Conservation (phyloP, 1,140 invertebrate genomes). For the Luehdorfia chinensis region DNA sequence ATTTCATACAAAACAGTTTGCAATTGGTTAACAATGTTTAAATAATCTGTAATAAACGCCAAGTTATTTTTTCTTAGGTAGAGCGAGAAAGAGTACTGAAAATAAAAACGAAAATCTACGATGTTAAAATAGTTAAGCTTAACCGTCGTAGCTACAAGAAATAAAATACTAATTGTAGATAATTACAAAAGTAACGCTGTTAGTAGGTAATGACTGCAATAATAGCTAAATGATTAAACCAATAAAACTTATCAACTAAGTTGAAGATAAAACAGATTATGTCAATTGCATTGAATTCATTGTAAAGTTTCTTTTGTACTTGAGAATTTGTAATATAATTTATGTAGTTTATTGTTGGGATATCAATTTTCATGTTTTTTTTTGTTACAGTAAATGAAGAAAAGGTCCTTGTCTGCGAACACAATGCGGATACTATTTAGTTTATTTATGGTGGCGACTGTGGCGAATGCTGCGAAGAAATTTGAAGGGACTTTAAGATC, state of each 20-base stretch:
- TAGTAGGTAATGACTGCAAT: conserved; percentile 32
- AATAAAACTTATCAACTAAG: not conserved
- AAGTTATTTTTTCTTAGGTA: no score
- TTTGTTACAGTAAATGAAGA: conserved; percentile 68
- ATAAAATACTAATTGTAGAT: conserved; percentile 15
- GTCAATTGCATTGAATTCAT: conserved; percentile 1
- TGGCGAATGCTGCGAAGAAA: conserved; percentile 62
- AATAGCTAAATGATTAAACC: not conserved
- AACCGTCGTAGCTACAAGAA: no score
- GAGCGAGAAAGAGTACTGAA: no score
- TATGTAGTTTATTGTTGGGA: no score
- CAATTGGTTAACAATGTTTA: no score
- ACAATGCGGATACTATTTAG: conserved; percentile 64
- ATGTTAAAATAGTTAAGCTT: no score
- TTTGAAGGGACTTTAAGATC: conserved; percentile 70
- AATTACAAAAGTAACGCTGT: conserved; percentile 50
- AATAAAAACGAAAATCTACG: no score
- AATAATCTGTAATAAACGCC: no score
- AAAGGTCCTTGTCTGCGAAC: conserved; percentile 40
- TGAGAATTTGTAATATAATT: no score
- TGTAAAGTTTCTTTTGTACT: not conserved
- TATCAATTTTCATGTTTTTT: no score
- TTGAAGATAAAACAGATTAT: not conserved
- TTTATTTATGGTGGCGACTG: conserved; percentile 57
- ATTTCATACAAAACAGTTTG: conserved; percentile 13